Percentiles rank a stretch among this genome's conserved stretches.
These are phyloP conservation scores for Xiphophorus couchianus DNA, from an alignment of 2,113 vertebrate genomes.

Conservation along the genomic window DNA sequence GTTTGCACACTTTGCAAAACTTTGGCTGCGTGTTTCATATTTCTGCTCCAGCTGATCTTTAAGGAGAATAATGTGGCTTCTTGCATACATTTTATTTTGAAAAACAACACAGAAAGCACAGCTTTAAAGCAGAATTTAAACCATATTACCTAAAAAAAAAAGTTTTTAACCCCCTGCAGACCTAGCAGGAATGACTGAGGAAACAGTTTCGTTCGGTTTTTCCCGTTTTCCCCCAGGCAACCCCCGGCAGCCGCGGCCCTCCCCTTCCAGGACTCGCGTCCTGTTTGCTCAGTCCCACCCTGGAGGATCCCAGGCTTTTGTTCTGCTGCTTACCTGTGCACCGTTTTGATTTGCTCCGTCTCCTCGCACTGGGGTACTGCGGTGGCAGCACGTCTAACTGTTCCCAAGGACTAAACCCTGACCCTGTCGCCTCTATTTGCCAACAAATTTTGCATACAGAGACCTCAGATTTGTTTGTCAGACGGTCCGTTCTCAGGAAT, in stretches of 20 bases:
- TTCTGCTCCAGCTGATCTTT: not conserved
- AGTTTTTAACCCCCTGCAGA: not conserved
- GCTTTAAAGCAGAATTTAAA: conserved; percentile 16
- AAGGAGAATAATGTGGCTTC: not conserved
- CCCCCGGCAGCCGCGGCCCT: conserved; percentile 9
- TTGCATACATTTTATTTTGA: not conserved
- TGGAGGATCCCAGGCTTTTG: conserved; percentile 19
- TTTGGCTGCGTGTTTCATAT: not conserved
- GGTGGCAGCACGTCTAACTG: conserved; percentile 64
- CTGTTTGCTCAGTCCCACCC: conserved; percentile 71
- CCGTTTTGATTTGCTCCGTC: conserved; percentile 77
- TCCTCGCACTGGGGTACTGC: conserved; percentile 52
- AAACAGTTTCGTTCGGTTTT: conserved; percentile 36
- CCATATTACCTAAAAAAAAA: not conserved
- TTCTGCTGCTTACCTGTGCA: conserved; percentile 63
- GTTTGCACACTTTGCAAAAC: not conserved
- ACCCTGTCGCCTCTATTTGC: conserved; percentile 52
- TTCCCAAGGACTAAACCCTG: conserved; percentile 46
- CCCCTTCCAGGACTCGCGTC: conserved; percentile 64
- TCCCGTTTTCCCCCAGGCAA: conserved; percentile 52
- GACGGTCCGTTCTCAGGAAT: conserved; percentile 41
- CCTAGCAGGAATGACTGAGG: conserved; percentile 15
- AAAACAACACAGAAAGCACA: not conserved
- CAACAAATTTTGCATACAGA: conserved; percentile 81
- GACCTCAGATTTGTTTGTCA: conserved; percentile 84